Percentiles rank a stretch among this genome's conserved stretches.
Evolutionary conservation across 2,113 vertebrate genomes (phyloP).

Genomic region (Notiomystis cincta): DNA sequence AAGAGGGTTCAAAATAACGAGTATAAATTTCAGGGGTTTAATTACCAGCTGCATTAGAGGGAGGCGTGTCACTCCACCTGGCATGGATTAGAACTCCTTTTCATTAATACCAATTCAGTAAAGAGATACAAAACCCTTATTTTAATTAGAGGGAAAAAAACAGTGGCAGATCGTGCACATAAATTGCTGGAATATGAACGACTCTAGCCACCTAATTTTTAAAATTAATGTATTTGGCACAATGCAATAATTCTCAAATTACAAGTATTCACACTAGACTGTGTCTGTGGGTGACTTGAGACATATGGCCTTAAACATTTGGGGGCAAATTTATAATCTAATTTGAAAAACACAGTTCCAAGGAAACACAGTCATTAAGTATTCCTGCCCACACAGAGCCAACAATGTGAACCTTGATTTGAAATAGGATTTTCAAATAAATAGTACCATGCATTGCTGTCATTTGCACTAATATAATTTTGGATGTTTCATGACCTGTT

Average conservation of each 20-base stretch:
- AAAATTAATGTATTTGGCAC: slow-evolving; percentile 38
- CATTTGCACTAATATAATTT: slow-evolving; percentile 4
- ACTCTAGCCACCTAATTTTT: slow-evolving; percentile 34
- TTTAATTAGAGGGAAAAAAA: slow-evolving; percentile 37
- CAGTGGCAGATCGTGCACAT: neutral
- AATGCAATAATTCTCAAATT: slow-evolving; percentile 30
- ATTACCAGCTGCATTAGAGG: slow-evolving; percentile 34
- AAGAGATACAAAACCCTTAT: slow-evolving; percentile 18
- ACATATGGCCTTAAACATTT: slow-evolving; percentile 55
- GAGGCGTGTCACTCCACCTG: slow-evolving; percentile 42
- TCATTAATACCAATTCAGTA: slow-evolving; percentile 43
- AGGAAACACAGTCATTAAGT: slow-evolving; percentile 46
- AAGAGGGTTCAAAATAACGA: slow-evolving; percentile 29
- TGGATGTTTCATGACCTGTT: slow-evolving; percentile 8
- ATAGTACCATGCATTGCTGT: neutral
- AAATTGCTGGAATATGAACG: slow-evolving; percentile 22
- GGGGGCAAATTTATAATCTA: slow-evolving; percentile 57
- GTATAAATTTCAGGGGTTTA: slow-evolving; percentile 40
- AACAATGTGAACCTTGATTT: slow-evolving; percentile 7
- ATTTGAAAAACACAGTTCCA: slow-evolving; percentile 54
- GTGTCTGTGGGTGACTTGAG: slow-evolving; percentile 44
- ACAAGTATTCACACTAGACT: slow-evolving; percentile 8
- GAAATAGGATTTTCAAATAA: slow-evolving; percentile 48
- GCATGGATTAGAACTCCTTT: slow-evolving; percentile 41
- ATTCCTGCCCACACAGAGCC: slow-evolving; percentile 41